These are phyloP conservation scores for Aproaerema taeniolella DNA, from an alignment of 2,888 invertebrate genomes.

Conservation along the genomic window DNA sequence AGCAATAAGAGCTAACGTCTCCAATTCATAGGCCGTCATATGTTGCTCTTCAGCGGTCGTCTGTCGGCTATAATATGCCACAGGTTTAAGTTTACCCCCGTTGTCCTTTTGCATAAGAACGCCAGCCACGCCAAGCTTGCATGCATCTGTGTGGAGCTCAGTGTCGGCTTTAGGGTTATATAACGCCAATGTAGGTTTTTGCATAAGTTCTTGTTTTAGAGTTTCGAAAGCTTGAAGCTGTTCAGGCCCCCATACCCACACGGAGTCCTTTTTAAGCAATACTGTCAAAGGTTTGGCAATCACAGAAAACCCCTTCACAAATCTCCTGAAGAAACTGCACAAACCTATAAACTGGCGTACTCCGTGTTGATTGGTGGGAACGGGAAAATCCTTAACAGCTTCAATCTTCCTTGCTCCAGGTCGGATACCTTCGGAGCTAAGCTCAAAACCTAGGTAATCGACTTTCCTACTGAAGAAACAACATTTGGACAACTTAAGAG, in stretches of 20 bases:
- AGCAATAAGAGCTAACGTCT: no score
- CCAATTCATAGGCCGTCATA: no score
- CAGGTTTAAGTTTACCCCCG: no score
- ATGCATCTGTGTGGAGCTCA: no score
- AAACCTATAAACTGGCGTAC: slow-evolving; percentile 1
- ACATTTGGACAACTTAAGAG: slow-evolving; percentile 1
- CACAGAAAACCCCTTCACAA: background rate
- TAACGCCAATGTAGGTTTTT: slow-evolving; percentile 19
- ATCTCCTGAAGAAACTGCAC: background rate
- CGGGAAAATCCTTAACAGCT: background rate
- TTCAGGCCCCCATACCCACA: background rate
- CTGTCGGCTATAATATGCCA: no score
- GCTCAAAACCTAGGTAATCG: slow-evolving; percentile 1
- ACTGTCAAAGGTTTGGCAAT: background rate
- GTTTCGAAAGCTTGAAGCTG: background rate
- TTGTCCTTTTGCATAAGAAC: no score
- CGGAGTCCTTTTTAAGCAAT: background rate
- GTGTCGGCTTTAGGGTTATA: no score
- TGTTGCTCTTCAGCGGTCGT: no score
- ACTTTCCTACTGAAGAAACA: background rate
- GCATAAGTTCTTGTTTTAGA: background rate
- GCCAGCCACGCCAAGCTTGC: no score
- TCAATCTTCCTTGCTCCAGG: background rate
- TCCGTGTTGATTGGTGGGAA: background rate
- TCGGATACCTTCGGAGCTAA: background rate